Evolutionary conservation across 2,888 invertebrate genomes (phyloP).

Genomic region (Harpagoxenus sublaevis): DNA sequence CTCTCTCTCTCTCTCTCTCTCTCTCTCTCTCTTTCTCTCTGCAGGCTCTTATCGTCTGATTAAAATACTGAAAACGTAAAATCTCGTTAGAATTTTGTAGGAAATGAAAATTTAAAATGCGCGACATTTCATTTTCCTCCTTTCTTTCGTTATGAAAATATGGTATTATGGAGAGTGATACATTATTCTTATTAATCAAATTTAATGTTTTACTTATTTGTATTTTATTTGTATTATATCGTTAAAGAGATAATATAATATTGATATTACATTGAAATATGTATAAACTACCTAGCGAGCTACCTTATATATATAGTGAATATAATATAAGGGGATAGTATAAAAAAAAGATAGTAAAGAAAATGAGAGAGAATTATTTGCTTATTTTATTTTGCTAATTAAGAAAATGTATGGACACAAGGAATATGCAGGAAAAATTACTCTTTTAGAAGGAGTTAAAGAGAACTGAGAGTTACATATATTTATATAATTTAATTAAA

Average conservation of each 20-base stretch:
- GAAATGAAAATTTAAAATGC: conserved; percentile 41
- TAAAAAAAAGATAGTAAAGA: not conserved
- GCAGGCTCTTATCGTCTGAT: conserved; percentile 11
- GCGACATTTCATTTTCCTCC: not conserved
- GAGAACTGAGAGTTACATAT: not conserved
- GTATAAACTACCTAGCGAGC: not conserved
- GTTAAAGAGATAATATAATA: conserved; percentile 1
- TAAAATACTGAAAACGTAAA: conserved; percentile 37
- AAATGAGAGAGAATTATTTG: not conserved
- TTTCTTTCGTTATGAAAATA: not conserved
- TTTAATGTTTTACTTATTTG: not conserved
- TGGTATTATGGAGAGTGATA: not conserved
- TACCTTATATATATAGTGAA: no score
- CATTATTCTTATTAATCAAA: conserved; percentile 37
- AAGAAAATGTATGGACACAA: not conserved
- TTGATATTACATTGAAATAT: conserved; percentile 1
- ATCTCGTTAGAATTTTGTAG: conserved; percentile 15
- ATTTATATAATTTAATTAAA: not conserved
- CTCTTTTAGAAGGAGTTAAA: not conserved
- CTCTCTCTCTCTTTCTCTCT: not conserved
- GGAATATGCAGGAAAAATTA: not conserved
- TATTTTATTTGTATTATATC: not conserved
- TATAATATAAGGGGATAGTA: not conserved
- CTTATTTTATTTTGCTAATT: not conserved
- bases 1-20: no score